These are phyloP conservation scores for Pandemis corylana DNA, from an alignment of 2,888 invertebrate species.

Conservation along the genomic window DNA sequence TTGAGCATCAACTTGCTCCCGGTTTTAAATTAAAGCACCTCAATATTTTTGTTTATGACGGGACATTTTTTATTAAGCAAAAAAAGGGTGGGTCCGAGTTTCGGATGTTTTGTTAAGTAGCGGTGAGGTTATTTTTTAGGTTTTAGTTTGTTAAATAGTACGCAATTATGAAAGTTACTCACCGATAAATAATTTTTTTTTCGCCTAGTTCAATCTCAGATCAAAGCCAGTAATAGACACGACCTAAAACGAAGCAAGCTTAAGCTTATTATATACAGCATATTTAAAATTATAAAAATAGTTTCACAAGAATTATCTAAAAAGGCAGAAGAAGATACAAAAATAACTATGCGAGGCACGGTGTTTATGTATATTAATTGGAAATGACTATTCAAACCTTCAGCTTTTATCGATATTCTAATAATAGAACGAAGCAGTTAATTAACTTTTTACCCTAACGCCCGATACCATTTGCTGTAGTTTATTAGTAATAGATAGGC, in stretches of 20 bases:
- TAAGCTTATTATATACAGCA: too few relatives aligned
- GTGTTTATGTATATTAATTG: not conserved
- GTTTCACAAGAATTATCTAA: not conserved
- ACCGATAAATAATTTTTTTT: too few relatives aligned
- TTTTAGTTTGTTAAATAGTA: too few relatives aligned
- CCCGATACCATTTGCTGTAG: conserved; percentile 31
- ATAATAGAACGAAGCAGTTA: conserved; percentile 36
- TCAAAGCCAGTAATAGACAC: too few relatives aligned
- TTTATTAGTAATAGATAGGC: conserved; percentile 40
- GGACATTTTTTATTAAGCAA: conserved; percentile 6
- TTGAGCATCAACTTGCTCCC: conserved; percentile 58
- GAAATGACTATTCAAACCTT: conserved; percentile 1
- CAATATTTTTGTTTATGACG: conserved; percentile 32
- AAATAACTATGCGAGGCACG: not conserved
- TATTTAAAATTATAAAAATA: not conserved
- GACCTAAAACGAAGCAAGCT: too few relatives aligned
- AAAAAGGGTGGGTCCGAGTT: conserved; percentile 3
- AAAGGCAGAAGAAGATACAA: not conserved
- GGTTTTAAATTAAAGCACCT: conserved; percentile 36
- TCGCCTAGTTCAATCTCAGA: too few relatives aligned
- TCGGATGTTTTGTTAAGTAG: not conserved
- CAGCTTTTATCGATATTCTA: conserved; percentile 26
- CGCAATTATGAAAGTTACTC: too few relatives aligned
- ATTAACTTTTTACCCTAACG: conserved; percentile 28
- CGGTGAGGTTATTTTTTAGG: too few relatives aligned